Base-by-base conservation (phyloP, 1,140 invertebrate genomes). In the Leptopilina boulardi region DNA sequence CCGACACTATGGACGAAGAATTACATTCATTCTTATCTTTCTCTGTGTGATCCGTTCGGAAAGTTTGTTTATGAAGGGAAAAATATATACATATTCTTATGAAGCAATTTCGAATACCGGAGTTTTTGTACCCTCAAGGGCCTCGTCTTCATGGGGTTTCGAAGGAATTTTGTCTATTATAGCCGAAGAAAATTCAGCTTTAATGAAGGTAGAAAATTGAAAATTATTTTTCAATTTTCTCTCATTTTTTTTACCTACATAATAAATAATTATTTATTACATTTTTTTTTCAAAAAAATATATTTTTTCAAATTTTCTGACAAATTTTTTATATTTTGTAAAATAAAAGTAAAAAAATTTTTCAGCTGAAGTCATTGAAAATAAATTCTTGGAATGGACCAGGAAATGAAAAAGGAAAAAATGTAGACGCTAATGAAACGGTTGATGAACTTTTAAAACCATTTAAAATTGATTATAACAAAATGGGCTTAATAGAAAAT, bases 81-180 rank as follows among this genome's bases (percentile, higher is more conserved):
- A 88, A 75, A 82, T 86, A 77, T 91, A 91, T 42, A 71, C 74
- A 18, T 91, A 89, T 83, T 86, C 83, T 59, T 91, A 91, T 51
- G 81, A 87, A 82, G 87, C 86, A n/a, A 77, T 78, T 34, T 86
- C 89, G 8, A 89, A 77, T 80, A 83, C 89, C 19, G 89, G 89
- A 5, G 88, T 89, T 42, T 82, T 89, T 30, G 78, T 88, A 54
- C 89, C 89, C 18, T 86, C 86, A 5, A 83, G 83, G 38, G 87
- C 89, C 34, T 84, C 87, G 51, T 91, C 91, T 11, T 84, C 84
- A 21, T 91, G 89, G 89, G 87, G 85, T 41, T 83, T 91, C 42
- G 75, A 83, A 59, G 90, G 89, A 38, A 82, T 71, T 44, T 75
- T 91, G 13, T 59, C 86, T 38, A 81, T 91, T 71, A 84, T 87